Base-by-base conservation (phyloP, 1,140 invertebrate species). In the Aphidius ervi region DNA sequence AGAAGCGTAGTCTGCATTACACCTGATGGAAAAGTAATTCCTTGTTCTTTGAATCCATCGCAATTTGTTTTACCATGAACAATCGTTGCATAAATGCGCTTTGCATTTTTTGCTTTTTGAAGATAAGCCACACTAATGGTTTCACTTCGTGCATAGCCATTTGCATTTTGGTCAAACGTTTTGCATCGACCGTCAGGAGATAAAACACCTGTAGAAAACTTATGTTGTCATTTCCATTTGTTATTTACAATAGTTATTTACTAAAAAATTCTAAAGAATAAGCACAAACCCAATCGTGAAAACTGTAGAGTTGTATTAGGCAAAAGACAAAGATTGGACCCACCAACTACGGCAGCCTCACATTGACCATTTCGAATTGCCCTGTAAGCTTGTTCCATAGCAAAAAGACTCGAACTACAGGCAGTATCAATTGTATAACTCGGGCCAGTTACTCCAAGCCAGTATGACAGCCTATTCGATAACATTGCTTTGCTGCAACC, bases 21-120 rank as follows among this genome's bases (percentile, higher is more conserved):
- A 39, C 91, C 91, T 3, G 92, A 93, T 0, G 95, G 95, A 72
- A 93, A 97, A 0, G 93, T 96, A 61, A 98, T 95, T 10, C 92
- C 91, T 71, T 91, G 87, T 40, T 88, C 85, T 74, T 96, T 97
- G 75, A 88, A 92, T 8, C 90, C 90, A 75, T 92, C 89, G 64
- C 85, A 85, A 69, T 92, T 92, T 5, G 82, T 86, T 68, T 88
- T 90, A 3, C 83, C 83, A 59, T 91, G 85, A 40, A 91, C 68
- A 4, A 90, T 62, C 42, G 82, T 86, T 0, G 87, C 86, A 69
- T 94, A 94, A 6, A 91, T 81, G 56, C 93, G 79, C 67, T 87
- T 88, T 0, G 94, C 89, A 68, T 89, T 79, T 65, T 88, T 87
- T 2, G 86, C 82, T 70, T 91, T 92, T 75, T 97, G 95, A 6